These are phyloP conservation scores for Acrossocheilus fasciatus DNA, from an alignment of 2,797 vertebrate species.

Conservation along the genomic window DNA sequence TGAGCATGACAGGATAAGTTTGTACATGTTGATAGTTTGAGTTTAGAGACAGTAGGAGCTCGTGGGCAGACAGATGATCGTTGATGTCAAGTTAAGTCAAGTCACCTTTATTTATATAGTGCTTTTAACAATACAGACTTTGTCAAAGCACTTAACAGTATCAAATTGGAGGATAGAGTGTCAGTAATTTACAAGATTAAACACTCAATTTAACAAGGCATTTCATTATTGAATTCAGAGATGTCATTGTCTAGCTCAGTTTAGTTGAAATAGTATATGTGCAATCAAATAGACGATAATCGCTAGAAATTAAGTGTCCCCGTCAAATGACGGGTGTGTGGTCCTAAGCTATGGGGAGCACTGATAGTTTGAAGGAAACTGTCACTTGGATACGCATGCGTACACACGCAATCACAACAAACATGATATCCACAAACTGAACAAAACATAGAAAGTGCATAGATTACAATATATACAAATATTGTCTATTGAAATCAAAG, in stretches of 20 bases:
- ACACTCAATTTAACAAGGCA: too few relatives aligned
- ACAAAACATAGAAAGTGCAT: neutral
- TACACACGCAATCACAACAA: neutral
- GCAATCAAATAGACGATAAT: too few relatives aligned
- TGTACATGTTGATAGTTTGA: conserved; percentile 14
- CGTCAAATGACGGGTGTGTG: conserved; percentile 43
- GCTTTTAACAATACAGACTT: too few relatives aligned
- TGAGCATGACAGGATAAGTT: conserved; percentile 9
- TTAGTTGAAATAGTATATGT: too few relatives aligned
- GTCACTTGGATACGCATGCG: neutral
- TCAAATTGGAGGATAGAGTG: too few relatives aligned
- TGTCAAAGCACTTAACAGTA: too few relatives aligned
- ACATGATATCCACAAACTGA: neutral
- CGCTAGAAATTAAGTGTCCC: too few relatives aligned
- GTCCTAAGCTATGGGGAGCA: conserved; percentile 24
- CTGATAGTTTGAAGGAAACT: neutral
- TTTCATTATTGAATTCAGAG: too few relatives aligned
- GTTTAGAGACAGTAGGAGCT: neutral
- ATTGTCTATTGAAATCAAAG: neutral
- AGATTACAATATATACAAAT: neutral
- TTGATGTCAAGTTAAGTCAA: neutral
- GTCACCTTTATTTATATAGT: too few relatives aligned
- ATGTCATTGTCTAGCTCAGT: too few relatives aligned
- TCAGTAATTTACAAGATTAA: too few relatives aligned
- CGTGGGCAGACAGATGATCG: conserved; percentile 31